Conservation (phyloP, 2,888 invertebrate species). For the Strigamia maritima region DNA sequence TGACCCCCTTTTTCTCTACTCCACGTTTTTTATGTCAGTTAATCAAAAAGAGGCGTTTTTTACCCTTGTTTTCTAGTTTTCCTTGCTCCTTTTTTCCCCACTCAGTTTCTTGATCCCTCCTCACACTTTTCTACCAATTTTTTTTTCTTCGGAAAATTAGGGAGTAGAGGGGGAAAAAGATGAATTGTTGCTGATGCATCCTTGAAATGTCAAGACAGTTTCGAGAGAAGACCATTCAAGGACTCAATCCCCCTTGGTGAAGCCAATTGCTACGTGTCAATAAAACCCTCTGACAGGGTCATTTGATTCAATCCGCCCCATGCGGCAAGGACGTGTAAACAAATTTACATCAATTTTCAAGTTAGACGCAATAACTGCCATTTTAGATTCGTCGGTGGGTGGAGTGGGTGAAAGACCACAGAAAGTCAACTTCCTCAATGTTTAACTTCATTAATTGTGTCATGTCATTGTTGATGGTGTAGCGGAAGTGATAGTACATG, state of each 20-base stretch:
- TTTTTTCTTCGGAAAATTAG: neutral
- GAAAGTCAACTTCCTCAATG: conserved; percentile 18
- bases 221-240: conserved; percentile 28
- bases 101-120: conserved; percentile 12
- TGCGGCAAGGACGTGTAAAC: conserved; percentile 22
- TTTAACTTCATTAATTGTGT: conserved; percentile 2
- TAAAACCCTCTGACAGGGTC: conserved; percentile 25
- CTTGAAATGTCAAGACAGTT: conserved; percentile 24
- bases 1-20: conserved; percentile 2
- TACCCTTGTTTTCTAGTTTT: conserved; percentile 7
- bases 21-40: neutral
- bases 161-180: conserved; percentile 1
- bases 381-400: neutral
- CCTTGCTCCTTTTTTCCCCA: conserved; percentile 22
- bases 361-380: neutral
- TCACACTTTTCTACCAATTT: conserved; percentile 6
- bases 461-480: conserved; percentile 18
- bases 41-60: neutral
- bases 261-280: conserved; percentile 19
- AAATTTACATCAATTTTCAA: conserved; percentile 12
- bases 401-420: neutral
- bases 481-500: neutral
- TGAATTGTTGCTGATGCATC: conserved; percentile 25
- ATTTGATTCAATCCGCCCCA: neutral
- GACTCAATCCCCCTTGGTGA: conserved; percentile 6